A percentile compares a stretch with the other conserved stretches of the same genome.
Conservation (phyloP, 2,888 invertebrate species). For the Chouioia cunea region DNA sequence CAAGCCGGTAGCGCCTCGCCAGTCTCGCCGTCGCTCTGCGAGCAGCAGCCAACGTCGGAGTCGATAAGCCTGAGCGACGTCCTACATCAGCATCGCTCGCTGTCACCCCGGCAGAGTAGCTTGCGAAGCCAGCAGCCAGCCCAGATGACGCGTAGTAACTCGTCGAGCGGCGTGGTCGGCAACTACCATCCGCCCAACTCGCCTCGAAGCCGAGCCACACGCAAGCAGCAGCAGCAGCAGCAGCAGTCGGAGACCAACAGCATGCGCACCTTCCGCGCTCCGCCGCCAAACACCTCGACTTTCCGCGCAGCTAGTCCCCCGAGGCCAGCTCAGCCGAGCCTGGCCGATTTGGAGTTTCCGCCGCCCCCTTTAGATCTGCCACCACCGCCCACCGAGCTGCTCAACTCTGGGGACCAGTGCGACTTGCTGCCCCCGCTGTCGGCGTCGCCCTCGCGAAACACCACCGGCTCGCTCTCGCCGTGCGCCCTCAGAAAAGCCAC, state of each 20-base stretch:
- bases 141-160: slow-evolving; percentile 92
- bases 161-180: slow-evolving; percentile 83
- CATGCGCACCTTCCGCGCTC: slow-evolving; percentile 66
- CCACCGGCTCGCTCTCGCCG: slow-evolving; percentile 35
- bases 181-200: slow-evolving; percentile 72
- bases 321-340: slow-evolving; percentile 78
- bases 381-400: slow-evolving; percentile 75
- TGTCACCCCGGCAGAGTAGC: slow-evolving; percentile 76
- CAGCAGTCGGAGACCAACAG: slow-evolving; percentile 64
- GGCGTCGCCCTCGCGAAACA: slow-evolving; percentile 49
- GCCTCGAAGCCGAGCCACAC: slow-evolving; percentile 69
- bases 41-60: slow-evolving; percentile 54
- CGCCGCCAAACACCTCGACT: slow-evolving; percentile 58
- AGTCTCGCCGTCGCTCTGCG: slow-evolving; percentile 50
- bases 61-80: slow-evolving; percentile 57
- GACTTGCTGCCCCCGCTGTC: slow-evolving; percentile 52
- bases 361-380: slow-evolving; percentile 86
- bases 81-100: slow-evolving; percentile 70
- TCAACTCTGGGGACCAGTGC: slow-evolving; percentile 53
- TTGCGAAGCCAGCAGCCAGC: slow-evolving; percentile 74
- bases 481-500: slow-evolving; percentile 58
- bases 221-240: slow-evolving; percentile 60
- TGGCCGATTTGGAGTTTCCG: slow-evolving; percentile 89
- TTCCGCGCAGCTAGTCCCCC: slow-evolving; percentile 78
- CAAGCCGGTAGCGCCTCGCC: slow-evolving; percentile 14